These are phyloP conservation scores for Thera britannica DNA, from an alignment of 2,888 invertebrate genomes.

Conservation along the genomic window DNA sequence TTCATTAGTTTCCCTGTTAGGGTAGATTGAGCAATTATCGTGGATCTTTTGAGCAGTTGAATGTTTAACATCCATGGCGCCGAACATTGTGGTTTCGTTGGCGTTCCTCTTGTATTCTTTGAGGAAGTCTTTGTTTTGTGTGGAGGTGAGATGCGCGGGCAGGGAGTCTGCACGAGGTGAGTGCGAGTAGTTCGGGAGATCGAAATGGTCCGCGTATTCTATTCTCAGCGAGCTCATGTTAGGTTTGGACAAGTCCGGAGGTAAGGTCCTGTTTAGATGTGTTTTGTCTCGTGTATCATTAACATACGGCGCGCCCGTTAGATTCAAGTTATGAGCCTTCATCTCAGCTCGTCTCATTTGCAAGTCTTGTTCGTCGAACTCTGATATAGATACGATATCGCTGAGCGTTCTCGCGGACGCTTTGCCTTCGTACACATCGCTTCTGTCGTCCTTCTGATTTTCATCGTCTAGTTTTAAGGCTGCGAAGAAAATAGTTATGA, in stretches of 20 bases:
- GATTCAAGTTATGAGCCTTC: conserved; percentile 62
- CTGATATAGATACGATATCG: conserved; percentile 90
- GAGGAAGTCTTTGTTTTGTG: conserved; percentile 64
- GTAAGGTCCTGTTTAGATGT: conserved; percentile 61
- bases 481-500: conserved; percentile 58
- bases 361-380: conserved; percentile 87
- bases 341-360: conserved; percentile 82
- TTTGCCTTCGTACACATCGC: conserved; percentile 80
- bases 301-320: conserved; percentile 53
- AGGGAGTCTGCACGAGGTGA: conserved; percentile 74
- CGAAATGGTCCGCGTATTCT: conserved; percentile 66
- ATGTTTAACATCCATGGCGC: conserved; percentile 61
- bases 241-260: conserved; percentile 65
- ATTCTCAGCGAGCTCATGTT: conserved; percentile 73
- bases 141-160: conserved; percentile 72
- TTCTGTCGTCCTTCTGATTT: conserved; percentile 76
- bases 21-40: conserved; percentile 80
- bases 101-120: conserved; percentile 71
- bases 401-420: conserved; percentile 88
- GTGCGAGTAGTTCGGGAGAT: conserved; percentile 50
- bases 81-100: conserved; percentile 77
- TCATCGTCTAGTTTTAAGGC: conserved; percentile 86
- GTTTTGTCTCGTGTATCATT: conserved; percentile 56
- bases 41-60: conserved; percentile 64
- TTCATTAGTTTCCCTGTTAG: conserved; percentile 72